Evolutionary conservation across 2,113 vertebrate species (phyloP).

Genomic region (Pagrus major): DNA sequence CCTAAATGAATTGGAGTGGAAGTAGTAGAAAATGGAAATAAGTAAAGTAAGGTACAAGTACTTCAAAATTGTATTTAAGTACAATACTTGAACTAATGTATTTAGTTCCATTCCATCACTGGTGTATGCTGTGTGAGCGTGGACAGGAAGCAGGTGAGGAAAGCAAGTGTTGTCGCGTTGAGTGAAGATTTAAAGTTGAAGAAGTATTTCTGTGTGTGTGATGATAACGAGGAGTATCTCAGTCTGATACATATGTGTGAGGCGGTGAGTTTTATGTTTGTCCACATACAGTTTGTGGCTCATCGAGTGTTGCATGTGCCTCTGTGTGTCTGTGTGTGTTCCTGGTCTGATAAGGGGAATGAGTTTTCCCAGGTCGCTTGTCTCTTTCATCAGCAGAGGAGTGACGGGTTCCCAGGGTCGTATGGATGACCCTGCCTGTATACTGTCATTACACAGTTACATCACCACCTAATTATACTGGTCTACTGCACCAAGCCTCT

Average conservation of each 20-base stretch:
- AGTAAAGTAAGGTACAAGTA: too few relatives aligned
- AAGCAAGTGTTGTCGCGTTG: background rate
- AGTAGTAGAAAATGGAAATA: too few relatives aligned
- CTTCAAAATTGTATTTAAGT: too few relatives aligned
- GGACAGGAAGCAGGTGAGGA: background rate
- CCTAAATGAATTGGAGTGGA: too few relatives aligned
- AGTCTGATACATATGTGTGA: conserved; percentile 26
- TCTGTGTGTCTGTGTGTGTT: conserved; percentile 45
- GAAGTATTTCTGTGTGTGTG: background rate
- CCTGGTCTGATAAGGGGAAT: conserved; percentile 77
- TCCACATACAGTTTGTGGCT: conserved; percentile 31
- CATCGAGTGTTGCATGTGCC: conserved; percentile 28
- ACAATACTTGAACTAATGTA: too few relatives aligned
- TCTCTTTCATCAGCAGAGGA: conserved; percentile 80
- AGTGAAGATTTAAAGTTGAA: background rate
- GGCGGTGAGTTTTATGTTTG: conserved; percentile 18
- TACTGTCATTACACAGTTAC: conserved; percentile 78
- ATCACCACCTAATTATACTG: conserved; percentile 75
- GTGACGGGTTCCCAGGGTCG: conserved; percentile 83
- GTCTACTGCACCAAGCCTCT: conserved; percentile 26
- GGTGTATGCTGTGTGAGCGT: background rate
- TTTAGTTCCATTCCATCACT: too few relatives aligned
- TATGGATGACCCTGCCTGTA: conserved; percentile 68
- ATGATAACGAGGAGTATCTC: background rate
- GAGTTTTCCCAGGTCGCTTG: conserved; percentile 79